Percentiles rank a stretch among this genome's conserved stretches.
These are phyloP conservation scores for Thecophora atra DNA, from an alignment of 2,888 invertebrate genomes.

Conservation along the genomic window DNA sequence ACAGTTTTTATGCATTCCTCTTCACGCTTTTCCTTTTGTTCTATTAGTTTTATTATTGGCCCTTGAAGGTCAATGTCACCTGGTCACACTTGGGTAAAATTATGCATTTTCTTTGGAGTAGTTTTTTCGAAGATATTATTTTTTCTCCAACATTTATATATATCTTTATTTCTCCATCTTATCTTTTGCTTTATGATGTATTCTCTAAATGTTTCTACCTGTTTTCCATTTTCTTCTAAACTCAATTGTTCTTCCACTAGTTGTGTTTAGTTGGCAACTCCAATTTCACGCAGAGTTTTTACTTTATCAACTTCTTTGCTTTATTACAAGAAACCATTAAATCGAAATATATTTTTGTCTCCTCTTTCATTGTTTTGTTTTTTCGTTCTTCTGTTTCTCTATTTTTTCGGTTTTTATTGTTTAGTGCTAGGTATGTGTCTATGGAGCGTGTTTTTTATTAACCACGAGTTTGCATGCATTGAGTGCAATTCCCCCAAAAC, in stretches of 20 bases:
- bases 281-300: neutral
- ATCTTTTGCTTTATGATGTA: neutral
- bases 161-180: too few relatives aligned
- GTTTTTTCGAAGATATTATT: too few relatives aligned
- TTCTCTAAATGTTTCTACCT: neutral
- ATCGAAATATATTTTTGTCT: constrained; percentile 19
- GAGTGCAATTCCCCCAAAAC: constrained; percentile 11
- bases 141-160: too few relatives aligned
- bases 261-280: neutral
- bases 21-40: too few relatives aligned
- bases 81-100: too few relatives aligned
- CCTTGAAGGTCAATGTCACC: too few relatives aligned
- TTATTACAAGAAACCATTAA: constrained; percentile 21
- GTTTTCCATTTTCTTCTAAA: neutral
- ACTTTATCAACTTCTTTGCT: neutral
- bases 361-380: neutral
- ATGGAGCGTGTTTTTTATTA: constrained; percentile 26
- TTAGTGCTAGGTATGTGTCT: constrained; percentile 10
- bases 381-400: neutral
- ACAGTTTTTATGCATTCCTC: too few relatives aligned
- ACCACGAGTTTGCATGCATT: constrained; percentile 31
- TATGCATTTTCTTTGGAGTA: too few relatives aligned
- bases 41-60: too few relatives aligned
- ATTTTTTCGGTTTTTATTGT: neutral
- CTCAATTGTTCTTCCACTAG: neutral